These are phyloP conservation scores for Papilio machaon DNA, from an alignment of 1,140 invertebrate species.

Conservation along the genomic window DNA sequence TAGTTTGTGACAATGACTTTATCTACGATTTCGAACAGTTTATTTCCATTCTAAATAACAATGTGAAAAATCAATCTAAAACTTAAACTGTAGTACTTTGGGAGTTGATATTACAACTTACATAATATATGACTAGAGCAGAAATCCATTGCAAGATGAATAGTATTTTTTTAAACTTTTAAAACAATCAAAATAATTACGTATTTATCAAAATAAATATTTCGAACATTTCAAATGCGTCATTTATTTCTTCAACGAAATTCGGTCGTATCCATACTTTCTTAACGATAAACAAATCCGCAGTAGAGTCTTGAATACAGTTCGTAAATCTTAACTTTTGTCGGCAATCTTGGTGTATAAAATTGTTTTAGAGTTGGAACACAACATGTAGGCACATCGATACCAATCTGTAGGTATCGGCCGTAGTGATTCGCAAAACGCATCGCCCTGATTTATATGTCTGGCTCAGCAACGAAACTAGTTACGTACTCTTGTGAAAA, in stretches of 20 bases:
- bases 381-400: slow-evolving; percentile 57
- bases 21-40: too few relatives aligned
- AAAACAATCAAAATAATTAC: too few relatives aligned
- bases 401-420: slow-evolving; percentile 55
- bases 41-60: neutral
- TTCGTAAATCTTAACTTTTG: slow-evolving; percentile 74
- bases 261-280: slow-evolving; percentile 39
- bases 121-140: neutral
- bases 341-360: slow-evolving; percentile 63
- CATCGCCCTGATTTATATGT: slow-evolving; percentile 69
- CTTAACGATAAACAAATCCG: slow-evolving; percentile 7
- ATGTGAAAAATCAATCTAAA: neutral
- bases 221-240: too few relatives aligned
- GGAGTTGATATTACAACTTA: too few relatives aligned
- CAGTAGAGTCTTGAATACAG: slow-evolving; percentile 46
- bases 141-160: neutral
- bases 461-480: slow-evolving; percentile 51
- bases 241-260: neutral
- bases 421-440: slow-evolving; percentile 63
- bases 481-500: slow-evolving; percentile 29
- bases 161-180: too few relatives aligned
- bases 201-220: too few relatives aligned
- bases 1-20: neutral
- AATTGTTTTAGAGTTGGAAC: slow-evolving; percentile 65
- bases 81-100: too few relatives aligned